These are phyloP conservation scores for Drosophila rufa DNA, from an alignment of 1,140 invertebrate species.

Conservation along the genomic window DNA sequence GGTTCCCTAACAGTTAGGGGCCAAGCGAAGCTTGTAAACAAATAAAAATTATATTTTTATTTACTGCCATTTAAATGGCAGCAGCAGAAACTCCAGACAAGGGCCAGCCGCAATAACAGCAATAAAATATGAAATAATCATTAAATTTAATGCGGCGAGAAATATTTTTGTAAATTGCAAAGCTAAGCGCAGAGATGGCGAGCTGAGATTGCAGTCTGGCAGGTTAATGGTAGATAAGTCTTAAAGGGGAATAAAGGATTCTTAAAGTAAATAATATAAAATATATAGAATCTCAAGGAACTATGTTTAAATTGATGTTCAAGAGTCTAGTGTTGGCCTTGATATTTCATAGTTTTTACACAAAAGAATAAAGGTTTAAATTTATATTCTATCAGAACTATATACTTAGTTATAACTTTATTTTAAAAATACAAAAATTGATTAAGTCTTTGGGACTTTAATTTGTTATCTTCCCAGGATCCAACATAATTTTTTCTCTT, in stretches of 20 bases:
- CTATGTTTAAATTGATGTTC: background rate
- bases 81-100: conserved; percentile 68
- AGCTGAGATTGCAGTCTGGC: conserved; percentile 10
- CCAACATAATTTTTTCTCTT: background rate
- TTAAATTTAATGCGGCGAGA: conserved; percentile 49
- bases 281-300: too few species aligned
- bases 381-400: too few species aligned
- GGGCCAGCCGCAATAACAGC: conserved; percentile 49
- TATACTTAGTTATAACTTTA: too few species aligned
- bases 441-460: background rate
- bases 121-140: conserved; percentile 39
- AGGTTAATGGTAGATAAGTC: conserved; percentile 23
- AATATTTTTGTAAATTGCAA: conserved; percentile 29
- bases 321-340: too few species aligned
- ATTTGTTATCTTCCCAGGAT: background rate
- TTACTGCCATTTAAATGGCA: conserved; percentile 74
- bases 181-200: conserved; percentile 3
- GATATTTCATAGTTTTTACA: too few species aligned
- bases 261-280: background rate
- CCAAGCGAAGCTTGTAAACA: conserved; percentile 29
- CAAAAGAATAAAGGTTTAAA: too few species aligned
- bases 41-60: conserved; percentile 44
- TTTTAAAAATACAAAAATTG: background rate
- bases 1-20: conserved; percentile 56
- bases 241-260: background rate